A percentile compares a stretch with the other conserved stretches of the same genome.
phyloP scores from a whole-genome alignment of 2,113 vertebrate species.

The Zosterops japonicus region DNA sequence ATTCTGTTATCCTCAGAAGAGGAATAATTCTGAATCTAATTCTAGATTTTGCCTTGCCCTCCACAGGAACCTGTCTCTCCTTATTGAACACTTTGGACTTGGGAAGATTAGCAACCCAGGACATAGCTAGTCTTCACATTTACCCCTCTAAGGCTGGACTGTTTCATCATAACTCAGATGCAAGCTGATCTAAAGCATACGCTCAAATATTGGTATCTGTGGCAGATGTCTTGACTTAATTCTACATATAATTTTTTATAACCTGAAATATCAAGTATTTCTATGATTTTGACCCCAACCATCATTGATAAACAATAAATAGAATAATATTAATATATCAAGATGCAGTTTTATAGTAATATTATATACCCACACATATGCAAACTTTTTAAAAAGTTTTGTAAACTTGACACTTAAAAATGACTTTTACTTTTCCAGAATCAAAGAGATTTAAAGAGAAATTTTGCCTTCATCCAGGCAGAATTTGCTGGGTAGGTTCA shows the following conservation, averaged over 20 bases:
- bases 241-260: neutral
- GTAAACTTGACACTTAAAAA: neutral
- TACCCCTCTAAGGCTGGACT: neutral
- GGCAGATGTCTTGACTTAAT: neutral
- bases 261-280: neutral
- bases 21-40: neutral
- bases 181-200: neutral
- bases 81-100: neutral
- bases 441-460: neutral
- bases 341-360: neutral
- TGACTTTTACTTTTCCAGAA: neutral
- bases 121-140: neutral
- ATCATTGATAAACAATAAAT: neutral
- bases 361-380: neutral
- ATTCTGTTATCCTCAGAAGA: neutral
- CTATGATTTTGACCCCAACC: neutral
- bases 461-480: neutral
- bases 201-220: neutral
- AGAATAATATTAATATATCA: neutral
- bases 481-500: neutral
- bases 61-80: neutral
- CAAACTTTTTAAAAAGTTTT: neutral
- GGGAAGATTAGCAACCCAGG: neutral
- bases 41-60: neutral
- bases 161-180: neutral